Evolutionary conservation across 2,888 invertebrate genomes (phyloP).

Genomic region (Maniola hyperantus): DNA sequence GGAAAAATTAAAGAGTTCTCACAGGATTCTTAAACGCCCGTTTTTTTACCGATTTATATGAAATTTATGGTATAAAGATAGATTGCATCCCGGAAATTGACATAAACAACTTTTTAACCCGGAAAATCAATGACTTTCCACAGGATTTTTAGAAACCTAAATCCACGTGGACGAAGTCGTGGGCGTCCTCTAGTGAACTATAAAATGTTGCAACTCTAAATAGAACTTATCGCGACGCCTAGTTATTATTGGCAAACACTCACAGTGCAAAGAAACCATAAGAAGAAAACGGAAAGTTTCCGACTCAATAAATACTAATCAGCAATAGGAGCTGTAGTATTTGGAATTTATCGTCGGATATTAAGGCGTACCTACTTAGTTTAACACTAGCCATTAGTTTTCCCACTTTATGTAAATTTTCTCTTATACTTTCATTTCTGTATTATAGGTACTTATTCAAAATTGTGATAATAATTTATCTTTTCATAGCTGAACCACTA

Average conservation of each 20-base stretch:
- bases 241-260: background rate
- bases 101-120: too few species aligned
- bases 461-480: background rate
- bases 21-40: too few species aligned
- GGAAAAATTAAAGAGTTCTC: too few species aligned
- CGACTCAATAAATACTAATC: conserved; percentile 17
- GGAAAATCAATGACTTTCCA: too few species aligned
- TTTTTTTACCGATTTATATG: too few species aligned
- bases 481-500: too few species aligned
- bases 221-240: background rate
- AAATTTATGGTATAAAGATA: too few species aligned
- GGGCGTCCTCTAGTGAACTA: too few species aligned
- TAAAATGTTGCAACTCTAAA: background rate
- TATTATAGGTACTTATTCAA: background rate
- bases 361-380: conserved; percentile 23
- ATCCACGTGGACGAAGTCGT: too few species aligned
- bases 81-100: too few species aligned
- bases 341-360: conserved; percentile 32
- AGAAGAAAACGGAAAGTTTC: conserved; percentile 20
- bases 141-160: too few species aligned
- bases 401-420: conserved; percentile 22
- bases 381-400: conserved; percentile 21
- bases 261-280: conserved; percentile 7
- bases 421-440: conserved; percentile 25
- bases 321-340: conserved; percentile 17